Conservation (phyloP, 1,140 invertebrate species). For the Apis dorsata region DNA sequence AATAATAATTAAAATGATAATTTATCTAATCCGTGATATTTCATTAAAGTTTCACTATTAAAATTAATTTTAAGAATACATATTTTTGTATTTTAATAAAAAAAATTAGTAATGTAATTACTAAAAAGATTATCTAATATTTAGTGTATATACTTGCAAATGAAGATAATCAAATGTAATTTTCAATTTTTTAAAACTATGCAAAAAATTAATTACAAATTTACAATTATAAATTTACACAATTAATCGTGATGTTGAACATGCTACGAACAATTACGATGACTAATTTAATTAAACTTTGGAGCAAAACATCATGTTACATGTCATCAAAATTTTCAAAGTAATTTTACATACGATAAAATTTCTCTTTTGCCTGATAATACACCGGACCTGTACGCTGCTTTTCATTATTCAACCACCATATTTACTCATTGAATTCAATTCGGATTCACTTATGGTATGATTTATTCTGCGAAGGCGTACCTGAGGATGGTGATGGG, state of each 20-base stretch:
- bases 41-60: too few relatives aligned
- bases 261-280: neutral
- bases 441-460: constrained; percentile 79
- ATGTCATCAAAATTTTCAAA: constrained; percentile 3
- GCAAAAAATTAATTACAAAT: neutral
- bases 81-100: too few relatives aligned
- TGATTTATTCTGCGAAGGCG: constrained; percentile 75
- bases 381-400: constrained; percentile 3
- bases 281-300: constrained; percentile 5
- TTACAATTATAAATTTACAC: neutral
- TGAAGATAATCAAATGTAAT: neutral
- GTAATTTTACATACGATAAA: neutral
- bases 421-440: constrained; percentile 80
- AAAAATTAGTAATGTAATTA: too few relatives aligned
- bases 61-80: too few relatives aligned
- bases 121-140: too few relatives aligned
- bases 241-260: constrained; percentile 21
- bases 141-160: too few relatives aligned
- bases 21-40: too few relatives aligned
- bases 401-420: constrained; percentile 73
- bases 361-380: neutral
- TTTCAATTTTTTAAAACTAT: neutral
- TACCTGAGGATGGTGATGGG: constrained; percentile 73
- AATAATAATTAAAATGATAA: too few relatives aligned
- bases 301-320: neutral